These are phyloP conservation scores for Brachionus koreanus DNA, from an alignment of 1,140 invertebrate genomes.

Conservation along the genomic window DNA sequence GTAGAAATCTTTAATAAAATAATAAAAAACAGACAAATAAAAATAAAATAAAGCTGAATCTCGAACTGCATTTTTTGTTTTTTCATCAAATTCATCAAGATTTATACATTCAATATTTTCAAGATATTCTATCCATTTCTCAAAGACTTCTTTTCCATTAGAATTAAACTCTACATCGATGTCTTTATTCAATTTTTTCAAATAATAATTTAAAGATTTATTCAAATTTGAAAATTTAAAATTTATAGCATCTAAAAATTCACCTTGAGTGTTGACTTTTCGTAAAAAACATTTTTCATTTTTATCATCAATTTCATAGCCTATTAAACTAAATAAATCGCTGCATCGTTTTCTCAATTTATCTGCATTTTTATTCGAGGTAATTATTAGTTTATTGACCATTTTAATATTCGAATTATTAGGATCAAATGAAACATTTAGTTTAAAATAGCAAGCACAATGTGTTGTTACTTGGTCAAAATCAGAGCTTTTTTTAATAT, in stretches of 20 bases:
- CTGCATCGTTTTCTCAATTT: background rate
- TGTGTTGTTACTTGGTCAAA: background rate
- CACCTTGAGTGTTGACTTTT: background rate
- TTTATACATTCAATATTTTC: background rate
- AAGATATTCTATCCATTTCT: background rate
- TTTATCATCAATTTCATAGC: background rate
- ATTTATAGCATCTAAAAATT: background rate
- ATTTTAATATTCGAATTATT: background rate
- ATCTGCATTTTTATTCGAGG: background rate
- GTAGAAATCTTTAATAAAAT: background rate
- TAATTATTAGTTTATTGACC: background rate
- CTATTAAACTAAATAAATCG: background rate
- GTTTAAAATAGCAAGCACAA: background rate
- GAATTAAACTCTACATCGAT: background rate
- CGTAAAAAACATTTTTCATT: background rate
- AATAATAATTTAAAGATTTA: background rate
- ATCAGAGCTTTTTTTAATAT: background rate
- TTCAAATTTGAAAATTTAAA: background rate
- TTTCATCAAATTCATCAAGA: background rate
- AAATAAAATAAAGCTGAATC: background rate
- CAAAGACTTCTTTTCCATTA: background rate
- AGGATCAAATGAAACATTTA: background rate
- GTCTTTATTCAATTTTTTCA: background rate
- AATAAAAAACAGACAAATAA: background rate
- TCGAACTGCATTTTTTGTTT: background rate